These are phyloP conservation scores for Dermochelys coriacea DNA, from an alignment of 2,797 vertebrate species.

Conservation along the genomic window DNA sequence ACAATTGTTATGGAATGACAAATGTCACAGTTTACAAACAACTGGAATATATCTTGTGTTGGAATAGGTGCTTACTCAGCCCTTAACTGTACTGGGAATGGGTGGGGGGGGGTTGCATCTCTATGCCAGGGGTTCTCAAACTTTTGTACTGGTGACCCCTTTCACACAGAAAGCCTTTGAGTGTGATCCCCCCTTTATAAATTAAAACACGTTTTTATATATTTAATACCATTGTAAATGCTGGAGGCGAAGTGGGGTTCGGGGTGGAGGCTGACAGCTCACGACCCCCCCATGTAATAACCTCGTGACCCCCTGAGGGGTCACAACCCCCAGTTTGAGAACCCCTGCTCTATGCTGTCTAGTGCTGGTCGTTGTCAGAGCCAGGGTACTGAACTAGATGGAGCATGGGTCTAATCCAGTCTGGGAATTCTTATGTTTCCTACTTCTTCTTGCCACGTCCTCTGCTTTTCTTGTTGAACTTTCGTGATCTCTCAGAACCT, in stretches of 20 bases:
- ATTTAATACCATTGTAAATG: too few relatives aligned
- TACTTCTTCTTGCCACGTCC: neutral
- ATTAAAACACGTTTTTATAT: too few relatives aligned
- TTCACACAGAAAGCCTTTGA: too few relatives aligned
- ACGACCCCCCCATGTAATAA: too few relatives aligned
- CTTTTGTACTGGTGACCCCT: too few relatives aligned
- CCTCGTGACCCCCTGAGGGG: too few relatives aligned
- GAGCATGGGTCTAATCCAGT: neutral
- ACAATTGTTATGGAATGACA: neutral
- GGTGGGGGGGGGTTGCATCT: neutral
- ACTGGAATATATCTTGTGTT: neutral
- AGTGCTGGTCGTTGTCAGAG: fast-evolving
- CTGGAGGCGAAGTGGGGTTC: too few relatives aligned
- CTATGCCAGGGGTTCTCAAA: too few relatives aligned
- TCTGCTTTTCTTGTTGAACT: neutral
- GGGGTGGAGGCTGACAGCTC: too few relatives aligned
- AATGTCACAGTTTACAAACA: neutral
- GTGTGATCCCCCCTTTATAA: too few relatives aligned
- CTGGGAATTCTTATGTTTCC: neutral
- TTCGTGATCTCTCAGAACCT: neutral
- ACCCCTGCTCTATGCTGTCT: neutral
- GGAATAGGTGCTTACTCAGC: neutral
- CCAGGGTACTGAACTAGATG: neutral
- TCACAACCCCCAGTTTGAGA: too few relatives aligned
- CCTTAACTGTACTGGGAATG: neutral